A percentile compares a stretch with the other conserved stretches of the same genome.
Evolutionary conservation across 2,113 vertebrate species (phyloP).

Genomic region (Theristicus caerulescens): DNA sequence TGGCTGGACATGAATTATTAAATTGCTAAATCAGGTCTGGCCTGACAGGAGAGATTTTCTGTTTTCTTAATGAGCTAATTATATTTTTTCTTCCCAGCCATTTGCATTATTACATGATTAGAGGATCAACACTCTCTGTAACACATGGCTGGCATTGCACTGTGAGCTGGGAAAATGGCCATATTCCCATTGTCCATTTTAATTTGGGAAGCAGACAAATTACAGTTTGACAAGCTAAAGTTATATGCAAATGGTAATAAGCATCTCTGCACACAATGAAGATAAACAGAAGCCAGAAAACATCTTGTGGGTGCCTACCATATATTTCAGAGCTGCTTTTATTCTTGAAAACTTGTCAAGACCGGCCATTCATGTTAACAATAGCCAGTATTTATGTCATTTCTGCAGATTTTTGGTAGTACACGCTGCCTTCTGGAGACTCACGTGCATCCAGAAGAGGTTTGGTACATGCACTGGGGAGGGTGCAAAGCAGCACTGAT

Average conservation of each 20-base stretch:
- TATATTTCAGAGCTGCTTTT: background rate
- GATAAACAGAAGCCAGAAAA: background rate
- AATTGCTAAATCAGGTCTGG: background rate
- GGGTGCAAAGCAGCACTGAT: background rate
- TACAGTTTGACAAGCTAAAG: background rate
- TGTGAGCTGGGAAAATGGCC: background rate
- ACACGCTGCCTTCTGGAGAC: background rate
- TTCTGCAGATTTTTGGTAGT: background rate
- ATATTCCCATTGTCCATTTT: background rate
- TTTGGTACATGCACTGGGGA: fast-evolving
- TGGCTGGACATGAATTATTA: background rate
- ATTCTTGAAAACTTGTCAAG: background rate
- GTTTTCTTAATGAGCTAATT: slow-evolving; percentile 41
- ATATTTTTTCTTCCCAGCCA: background rate
- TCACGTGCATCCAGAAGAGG: background rate
- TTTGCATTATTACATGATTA: slow-evolving; percentile 13
- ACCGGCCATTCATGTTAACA: background rate
- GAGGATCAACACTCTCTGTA: background rate
- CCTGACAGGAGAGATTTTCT: background rate
- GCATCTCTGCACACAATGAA: background rate
- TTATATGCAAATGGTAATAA: background rate
- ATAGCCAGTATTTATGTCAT: background rate
- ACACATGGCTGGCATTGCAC: background rate
- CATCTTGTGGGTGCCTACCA: background rate
- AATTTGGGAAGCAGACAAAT: slow-evolving; percentile 11